Base-by-base conservation (phyloP, 1,140 invertebrate species). In the Colletes gigas region DNA sequence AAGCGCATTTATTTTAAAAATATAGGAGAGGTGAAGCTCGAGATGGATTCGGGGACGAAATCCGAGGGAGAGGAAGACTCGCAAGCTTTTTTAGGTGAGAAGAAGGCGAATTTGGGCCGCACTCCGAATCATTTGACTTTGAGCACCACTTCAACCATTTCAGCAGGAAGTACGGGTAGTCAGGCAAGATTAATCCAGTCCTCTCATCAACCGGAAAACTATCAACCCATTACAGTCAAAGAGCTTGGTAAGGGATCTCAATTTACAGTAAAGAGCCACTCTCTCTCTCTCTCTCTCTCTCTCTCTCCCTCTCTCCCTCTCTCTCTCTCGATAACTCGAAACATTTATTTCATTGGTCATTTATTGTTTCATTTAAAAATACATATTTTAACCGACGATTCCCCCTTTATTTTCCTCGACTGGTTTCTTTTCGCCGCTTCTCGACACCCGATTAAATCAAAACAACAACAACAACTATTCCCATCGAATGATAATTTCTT, bases 101-200 rank as follows among this genome's bases (percentile, higher is more conserved):
- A 95, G 91, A 95, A 95, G 90, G 93, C 93, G 77, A 96, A 95
- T 91, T 94, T 98, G 91, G 97, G 97, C 84, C 95, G 96, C 89
- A 98, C 97, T 88, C 97, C 97, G 88, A 98, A 98, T 95, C 97
- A 98, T 94, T 95, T 98, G 93, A 98, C 97, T 88, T 94, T 98
- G 91, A 97, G 97, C 94, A 98, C 98, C 84, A 98, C 97, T 79
- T 98, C 98, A 78, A 98, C 98, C 14, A 95, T 98, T 90, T 98
- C 98, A 82, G 97, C 98, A 78, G 97, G 98, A 86, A 98, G 97
- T 92, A 98, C 97, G 63, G 97, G 98, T 86, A 98, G 97, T 90
- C 98, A 98, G 92, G 98, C 98, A 21, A 96, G 97, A 88, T 95
- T 99, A 82, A 98, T 98, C 90, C 98, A 98, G 93, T 97, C 97